These are phyloP conservation scores for Tolmerus cingulatus DNA, from an alignment of 2,888 invertebrate genomes.

Conservation along the genomic window DNA sequence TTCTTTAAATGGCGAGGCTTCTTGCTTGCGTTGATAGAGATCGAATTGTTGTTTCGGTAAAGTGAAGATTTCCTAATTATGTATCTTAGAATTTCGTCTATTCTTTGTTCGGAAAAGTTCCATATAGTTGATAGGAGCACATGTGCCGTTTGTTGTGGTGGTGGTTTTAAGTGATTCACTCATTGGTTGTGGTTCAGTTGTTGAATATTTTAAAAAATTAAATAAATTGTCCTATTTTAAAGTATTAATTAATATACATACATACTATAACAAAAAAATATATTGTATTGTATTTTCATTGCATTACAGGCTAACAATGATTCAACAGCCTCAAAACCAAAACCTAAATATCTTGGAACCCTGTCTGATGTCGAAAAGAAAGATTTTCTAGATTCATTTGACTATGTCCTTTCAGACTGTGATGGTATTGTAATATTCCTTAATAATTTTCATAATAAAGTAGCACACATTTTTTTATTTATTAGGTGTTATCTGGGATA, in stretches of 20 bases:
- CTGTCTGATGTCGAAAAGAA: constrained; percentile 56
- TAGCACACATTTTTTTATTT: not conserved
- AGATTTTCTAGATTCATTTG: constrained; percentile 65
- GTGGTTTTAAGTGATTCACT: not conserved
- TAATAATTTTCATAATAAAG: not conserved
- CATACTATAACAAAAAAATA: too few relatives aligned
- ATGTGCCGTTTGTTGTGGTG: not conserved
- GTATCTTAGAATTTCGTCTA: not conserved
- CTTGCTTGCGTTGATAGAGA: not conserved
- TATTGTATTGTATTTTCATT: too few relatives aligned
- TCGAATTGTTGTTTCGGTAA: not conserved
- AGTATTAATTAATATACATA: too few relatives aligned
- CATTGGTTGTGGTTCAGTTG: not conserved
- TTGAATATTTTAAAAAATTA: not conserved
- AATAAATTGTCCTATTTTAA: not conserved
- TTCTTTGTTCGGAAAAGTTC: not conserved
- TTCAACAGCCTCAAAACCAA: not conserved
- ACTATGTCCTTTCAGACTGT: constrained; percentile 68
- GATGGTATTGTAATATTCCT: constrained; percentile 68
- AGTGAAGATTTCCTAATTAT: not conserved
- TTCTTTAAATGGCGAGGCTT: not conserved
- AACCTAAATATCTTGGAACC: not conserved
- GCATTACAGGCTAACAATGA: not conserved
- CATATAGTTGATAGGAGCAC: not conserved
- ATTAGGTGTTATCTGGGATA: constrained; percentile 64